Base-by-base conservation (phyloP, 2,888 invertebrate genomes). In the Gari tellinella region DNA sequence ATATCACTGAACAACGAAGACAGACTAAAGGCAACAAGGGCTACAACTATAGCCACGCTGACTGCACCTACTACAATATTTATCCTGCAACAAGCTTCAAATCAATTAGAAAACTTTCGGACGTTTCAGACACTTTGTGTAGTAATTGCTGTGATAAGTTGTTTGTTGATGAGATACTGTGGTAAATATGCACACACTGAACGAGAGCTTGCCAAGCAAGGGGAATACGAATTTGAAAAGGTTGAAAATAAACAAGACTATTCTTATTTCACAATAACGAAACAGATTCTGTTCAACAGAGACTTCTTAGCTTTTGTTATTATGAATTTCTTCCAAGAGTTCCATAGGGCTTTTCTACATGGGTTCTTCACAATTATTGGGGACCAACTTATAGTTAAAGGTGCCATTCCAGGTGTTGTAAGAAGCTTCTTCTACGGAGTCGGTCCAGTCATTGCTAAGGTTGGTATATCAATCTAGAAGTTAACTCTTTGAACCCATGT, bases 1-100 rank as follows among this genome's bases (percentile, higher is more conserved):
- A 79, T 90, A 19, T 89, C 91, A 4, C 68, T 82, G 25, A 85
- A 87, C 12, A 89, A 88, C 8, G 70, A 86, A 12, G 84, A 88
- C 45, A 80, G 92, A 40, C 82, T 93, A 7, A 80, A 82, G 45
- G 87, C 92, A n/a, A 84, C 91, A 41, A 88, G 90, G 68, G 92
- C 89, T 66, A 83, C 88, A 5, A 84, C 88, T 40, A 57, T 89
- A 2, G 88, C 85, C 0, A 58, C 66, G 8, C 51, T 91, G 0
- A 48, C 88, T 19, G 90, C 87, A 1, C 79, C 83, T 2, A 79
- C 73, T 17, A 81, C 81, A 31, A 81, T 90, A 2, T 83, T 89
- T 46, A 38, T 90, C 14, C 69, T 85, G 46, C 87, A 89, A 51
- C 82, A 75, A 56, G 57, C 85, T 65, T 92, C 89, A 43, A 80